Conservation (phyloP, 2,888 invertebrate genomes). For the Mythimna ferrago region DNA sequence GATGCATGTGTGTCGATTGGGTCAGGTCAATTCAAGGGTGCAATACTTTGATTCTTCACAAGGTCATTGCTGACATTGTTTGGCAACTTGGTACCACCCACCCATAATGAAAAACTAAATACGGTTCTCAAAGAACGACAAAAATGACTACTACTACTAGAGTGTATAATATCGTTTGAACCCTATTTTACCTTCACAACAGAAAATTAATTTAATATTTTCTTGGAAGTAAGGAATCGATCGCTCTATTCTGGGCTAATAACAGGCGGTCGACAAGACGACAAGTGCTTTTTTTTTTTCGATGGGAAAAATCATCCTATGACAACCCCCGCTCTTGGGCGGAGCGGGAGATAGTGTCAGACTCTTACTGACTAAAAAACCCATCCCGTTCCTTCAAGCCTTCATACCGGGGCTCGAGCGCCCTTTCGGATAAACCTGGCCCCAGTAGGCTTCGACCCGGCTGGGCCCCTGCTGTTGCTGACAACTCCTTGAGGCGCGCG, state of each 20-base stretch:
- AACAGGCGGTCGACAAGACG: not conserved
- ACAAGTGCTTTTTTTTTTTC: no score
- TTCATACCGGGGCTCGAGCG: no score
- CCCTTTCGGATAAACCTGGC: no score
- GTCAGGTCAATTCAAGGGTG: not conserved
- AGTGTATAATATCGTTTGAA: not conserved
- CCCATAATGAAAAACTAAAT: not conserved
- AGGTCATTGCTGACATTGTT: not conserved
- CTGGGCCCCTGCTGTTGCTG: no score
- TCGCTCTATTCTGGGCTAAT: constrained; percentile 8
- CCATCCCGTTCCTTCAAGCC: no score
- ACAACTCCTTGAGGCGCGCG: no score
- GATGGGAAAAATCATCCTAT: no score
- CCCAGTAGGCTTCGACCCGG: no score
- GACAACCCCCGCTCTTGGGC: no score
- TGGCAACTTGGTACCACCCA: not conserved
- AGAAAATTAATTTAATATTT: not conserved
- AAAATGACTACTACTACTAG: not conserved
- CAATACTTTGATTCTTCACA: not conserved
- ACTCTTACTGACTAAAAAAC: no score
- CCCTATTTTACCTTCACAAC: not conserved
- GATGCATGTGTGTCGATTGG: not conserved
- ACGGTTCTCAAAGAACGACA: not conserved
- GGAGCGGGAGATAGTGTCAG: no score
- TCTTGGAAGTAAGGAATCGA: constrained; percentile 19